Percentiles rank a stretch among this genome's conserved stretches.
Conservation (phyloP, 2,113 vertebrate genomes). For the Corythaixoides concolor region DNA sequence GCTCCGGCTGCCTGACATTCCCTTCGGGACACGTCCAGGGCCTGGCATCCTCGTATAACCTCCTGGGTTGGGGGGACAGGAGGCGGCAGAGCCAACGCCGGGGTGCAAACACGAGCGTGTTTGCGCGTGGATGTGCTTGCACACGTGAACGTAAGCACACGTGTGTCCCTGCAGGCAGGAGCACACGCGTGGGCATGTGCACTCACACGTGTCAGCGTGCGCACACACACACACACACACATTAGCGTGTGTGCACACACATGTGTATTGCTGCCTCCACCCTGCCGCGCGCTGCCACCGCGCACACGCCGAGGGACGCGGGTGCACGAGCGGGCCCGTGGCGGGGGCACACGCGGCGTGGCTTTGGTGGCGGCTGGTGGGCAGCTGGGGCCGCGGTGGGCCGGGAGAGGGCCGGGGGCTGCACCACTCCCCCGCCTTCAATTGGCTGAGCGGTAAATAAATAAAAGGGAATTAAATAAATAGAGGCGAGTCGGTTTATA, state of each 20-base stretch:
- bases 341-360: fast-evolving
- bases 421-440: slow-evolving; percentile 43
- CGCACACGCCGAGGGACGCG: fast-evolving
- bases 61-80: neutral
- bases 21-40: neutral
- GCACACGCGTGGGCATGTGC: fast-evolving
- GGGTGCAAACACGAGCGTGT: neutral
- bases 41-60: neutral
- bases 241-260: fast-evolving
- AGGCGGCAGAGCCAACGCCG: neutral
- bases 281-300: no score
- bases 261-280: fast-evolving
- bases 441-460: slow-evolving; percentile 54
- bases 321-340: fast-evolving
- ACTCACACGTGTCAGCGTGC: neutral
- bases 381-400: neutral
- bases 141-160: neutral
- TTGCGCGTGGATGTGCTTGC: neutral
- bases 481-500: slow-evolving; percentile 70
- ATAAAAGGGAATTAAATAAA: slow-evolving; percentile 71
- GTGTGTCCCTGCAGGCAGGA: neutral
- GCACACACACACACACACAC: no score
- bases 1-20: neutral
- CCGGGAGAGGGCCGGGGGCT: neutral
- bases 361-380: neutral